phyloP scores from a whole-genome alignment of 2,888 invertebrate genomes.

The Sinohyriopsis cumingii region DNA sequence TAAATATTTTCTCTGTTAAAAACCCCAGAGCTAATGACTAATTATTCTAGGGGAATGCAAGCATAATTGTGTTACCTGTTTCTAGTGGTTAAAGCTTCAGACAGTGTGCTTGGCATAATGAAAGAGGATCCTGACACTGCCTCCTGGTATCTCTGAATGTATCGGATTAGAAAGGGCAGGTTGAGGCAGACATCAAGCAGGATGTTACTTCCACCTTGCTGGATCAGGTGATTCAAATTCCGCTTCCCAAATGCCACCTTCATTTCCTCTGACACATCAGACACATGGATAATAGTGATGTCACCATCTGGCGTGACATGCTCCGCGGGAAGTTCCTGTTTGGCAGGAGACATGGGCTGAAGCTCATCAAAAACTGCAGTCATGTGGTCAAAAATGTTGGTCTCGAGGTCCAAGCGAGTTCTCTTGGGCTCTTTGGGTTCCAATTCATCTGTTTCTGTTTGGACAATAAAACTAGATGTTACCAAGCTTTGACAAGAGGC shows the following conservation, averaged over 20 bases:
- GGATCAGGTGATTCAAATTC: conserved; percentile 85
- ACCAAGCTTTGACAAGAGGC: not conserved
- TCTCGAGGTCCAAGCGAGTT: conserved; percentile 81
- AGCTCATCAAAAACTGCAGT: conserved; percentile 72
- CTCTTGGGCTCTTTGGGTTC: conserved; percentile 72
- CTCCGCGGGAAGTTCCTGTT: conserved; percentile 32
- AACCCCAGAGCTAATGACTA: too few species aligned
- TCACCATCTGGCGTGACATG: conserved; percentile 59
- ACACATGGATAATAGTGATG: conserved; percentile 58
- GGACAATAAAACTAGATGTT: not conserved
- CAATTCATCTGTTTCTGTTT: conserved; percentile 34
- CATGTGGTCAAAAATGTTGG: conserved; percentile 82
- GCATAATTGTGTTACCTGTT: conserved; percentile 73
- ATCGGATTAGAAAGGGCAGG: conserved; percentile 81
- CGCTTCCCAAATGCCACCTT: conserved; percentile 79
- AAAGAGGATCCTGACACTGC: conserved; percentile 78
- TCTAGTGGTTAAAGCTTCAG: conserved; percentile 83
- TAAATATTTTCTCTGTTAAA: too few species aligned
- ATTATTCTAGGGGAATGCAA: too few species aligned
- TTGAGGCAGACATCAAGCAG: conserved; percentile 87
- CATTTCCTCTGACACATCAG: conserved; percentile 60
- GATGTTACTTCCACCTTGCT: conserved; percentile 85
- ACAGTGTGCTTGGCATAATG: conserved; percentile 80
- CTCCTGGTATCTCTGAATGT: conserved; percentile 78
- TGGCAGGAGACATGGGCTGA: conserved; percentile 7